Evolutionary conservation across 2,113 vertebrate genomes (phyloP).

Genomic region (Perca fluviatilis): DNA sequence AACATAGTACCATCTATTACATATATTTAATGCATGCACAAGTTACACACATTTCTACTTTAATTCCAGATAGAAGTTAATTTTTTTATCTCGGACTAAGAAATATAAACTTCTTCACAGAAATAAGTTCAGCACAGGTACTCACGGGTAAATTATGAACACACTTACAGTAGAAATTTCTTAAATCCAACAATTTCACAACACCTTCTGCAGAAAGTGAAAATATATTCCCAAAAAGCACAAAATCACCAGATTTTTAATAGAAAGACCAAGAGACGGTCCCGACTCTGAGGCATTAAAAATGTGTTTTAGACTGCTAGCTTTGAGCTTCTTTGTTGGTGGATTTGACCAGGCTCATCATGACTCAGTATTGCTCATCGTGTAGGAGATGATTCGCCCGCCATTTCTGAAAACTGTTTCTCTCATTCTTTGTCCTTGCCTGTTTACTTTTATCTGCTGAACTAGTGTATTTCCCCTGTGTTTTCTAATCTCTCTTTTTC

Average conservation of each 20-base stretch:
- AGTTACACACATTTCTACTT: background rate
- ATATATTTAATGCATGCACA: slow-evolving; percentile 30
- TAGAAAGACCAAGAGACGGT: slow-evolving; percentile 36
- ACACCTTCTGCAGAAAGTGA: slow-evolving; percentile 43
- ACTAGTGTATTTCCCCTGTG: background rate
- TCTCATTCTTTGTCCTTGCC: slow-evolving; percentile 71
- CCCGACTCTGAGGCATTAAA: slow-evolving; percentile 68
- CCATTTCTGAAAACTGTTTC: slow-evolving; percentile 78
- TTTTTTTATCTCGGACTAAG: background rate
- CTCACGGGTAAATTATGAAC: slow-evolving; percentile 64
- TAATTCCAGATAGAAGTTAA: slow-evolving; percentile 8
- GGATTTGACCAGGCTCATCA: slow-evolving; percentile 76
- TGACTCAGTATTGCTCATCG: slow-evolving; percentile 88
- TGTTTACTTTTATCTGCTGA: slow-evolving; percentile 43
- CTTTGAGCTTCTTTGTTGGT: slow-evolving; percentile 73
- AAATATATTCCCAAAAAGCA: slow-evolving; percentile 56
- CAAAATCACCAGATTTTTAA: slow-evolving; percentile 50
- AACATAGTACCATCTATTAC: background rate
- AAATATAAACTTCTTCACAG: slow-evolving; percentile 7
- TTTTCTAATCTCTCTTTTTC: background rate
- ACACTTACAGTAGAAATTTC: slow-evolving; percentile 58
- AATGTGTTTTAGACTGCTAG: slow-evolving; percentile 68
- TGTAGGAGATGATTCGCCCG: slow-evolving; percentile 77
- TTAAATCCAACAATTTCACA: slow-evolving; percentile 61
- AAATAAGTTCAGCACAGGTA: slow-evolving; percentile 46